A percentile compares a stretch with the other conserved stretches of the same genome.
Conservation (phyloP, 2,888 invertebrate genomes). For the Baronia brevicornis region DNA sequence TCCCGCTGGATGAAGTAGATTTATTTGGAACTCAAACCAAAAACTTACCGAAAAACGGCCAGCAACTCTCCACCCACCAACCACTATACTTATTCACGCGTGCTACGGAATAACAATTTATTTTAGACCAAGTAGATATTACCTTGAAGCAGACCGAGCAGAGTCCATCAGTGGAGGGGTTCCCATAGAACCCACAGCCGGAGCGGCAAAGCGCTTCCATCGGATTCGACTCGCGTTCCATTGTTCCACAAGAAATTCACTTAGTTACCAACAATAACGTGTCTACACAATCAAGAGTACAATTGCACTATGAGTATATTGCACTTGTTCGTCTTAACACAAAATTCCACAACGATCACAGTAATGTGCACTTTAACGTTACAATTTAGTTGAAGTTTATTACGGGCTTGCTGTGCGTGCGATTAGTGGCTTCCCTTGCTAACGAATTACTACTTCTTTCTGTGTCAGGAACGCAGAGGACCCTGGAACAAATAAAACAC, state of each 20-base stretch:
- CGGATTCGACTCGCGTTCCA: constrained; percentile 98
- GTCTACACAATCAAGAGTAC: constrained; percentile 54
- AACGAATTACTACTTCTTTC: constrained; percentile 50
- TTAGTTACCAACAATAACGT: constrained; percentile 26
- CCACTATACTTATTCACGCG: no score
- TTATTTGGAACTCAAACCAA: no score
- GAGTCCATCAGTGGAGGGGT: constrained; percentile 97
- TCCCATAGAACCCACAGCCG: constrained; percentile 99
- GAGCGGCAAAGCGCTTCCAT: constrained; percentile 98
- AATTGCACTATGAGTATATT: constrained; percentile 72
- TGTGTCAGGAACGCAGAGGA: constrained; percentile 72
- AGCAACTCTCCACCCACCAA: no score
- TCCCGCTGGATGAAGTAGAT: no score
- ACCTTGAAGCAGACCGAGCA: constrained; percentile 99
- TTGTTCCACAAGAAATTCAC: constrained; percentile 70
- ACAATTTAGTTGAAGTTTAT: constrained; percentile 54
- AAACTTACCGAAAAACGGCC: no score
- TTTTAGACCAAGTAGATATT: constrained; percentile 25
- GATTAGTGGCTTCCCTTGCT: constrained; percentile 61
- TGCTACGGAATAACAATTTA: no score
- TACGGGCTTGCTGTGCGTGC: constrained; percentile 46
- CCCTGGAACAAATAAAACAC: constrained; percentile 67
- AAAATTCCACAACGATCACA: constrained; percentile 54
- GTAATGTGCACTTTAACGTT: constrained; percentile 52
- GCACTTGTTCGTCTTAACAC: constrained; percentile 64